phyloP scores from a whole-genome alignment of 1,140 invertebrate species.

The Melitaea cinxia region DNA sequence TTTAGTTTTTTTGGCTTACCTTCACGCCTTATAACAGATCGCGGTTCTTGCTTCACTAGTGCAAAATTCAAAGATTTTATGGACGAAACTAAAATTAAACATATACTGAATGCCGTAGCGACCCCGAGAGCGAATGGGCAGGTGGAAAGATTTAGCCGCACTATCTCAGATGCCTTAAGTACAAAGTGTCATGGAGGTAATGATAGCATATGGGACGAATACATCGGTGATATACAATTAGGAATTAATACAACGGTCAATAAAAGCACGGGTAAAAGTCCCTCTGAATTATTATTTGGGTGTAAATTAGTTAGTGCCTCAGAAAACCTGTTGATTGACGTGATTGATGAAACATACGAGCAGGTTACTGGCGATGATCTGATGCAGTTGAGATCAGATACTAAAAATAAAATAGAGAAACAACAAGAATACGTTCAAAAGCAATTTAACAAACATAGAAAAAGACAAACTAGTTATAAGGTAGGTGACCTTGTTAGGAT shows the following conservation, averaged over 20 bases:
- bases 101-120: slow-evolving; percentile 17
- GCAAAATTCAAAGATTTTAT: slow-evolving; percentile 10
- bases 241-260: slow-evolving; percentile 2
- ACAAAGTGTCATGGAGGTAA: no score
- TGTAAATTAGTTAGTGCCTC: neutral
- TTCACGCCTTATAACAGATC: slow-evolving; percentile 10
- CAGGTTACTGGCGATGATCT: neutral
- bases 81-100: neutral
- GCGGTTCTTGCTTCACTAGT: slow-evolving; percentile 13
- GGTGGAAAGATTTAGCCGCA: slow-evolving; percentile 18
- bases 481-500: neutral
- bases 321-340: neutral
- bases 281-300: neutral
- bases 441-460: neutral
- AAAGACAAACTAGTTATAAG: neutral
- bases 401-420: neutral
- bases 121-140: slow-evolving; percentile 16
- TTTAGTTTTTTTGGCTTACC: slow-evolving; percentile 15
- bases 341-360: neutral
- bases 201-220: neutral
- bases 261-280: neutral
- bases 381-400: neutral
- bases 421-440: neutral
- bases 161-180: neutral
- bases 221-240: neutral